Evolutionary conservation across 1,140 invertebrate species (phyloP).

Genomic region (Drosophila sp.): DNA sequence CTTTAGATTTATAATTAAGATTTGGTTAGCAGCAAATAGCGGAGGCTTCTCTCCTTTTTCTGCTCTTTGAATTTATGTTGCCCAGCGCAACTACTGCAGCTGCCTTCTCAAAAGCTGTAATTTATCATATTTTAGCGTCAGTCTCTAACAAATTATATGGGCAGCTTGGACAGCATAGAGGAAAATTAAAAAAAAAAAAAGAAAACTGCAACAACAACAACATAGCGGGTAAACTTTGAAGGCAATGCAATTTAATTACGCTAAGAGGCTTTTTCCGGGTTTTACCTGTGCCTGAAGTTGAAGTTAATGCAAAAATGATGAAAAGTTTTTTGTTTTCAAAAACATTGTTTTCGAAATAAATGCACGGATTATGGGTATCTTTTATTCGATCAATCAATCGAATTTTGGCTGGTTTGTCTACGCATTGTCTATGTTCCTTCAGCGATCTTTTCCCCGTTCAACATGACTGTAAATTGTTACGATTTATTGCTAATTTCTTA

Average conservation of each 20-base stretch:
- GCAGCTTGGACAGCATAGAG: slow-evolving; percentile 17
- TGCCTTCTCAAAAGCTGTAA: slow-evolving; percentile 49
- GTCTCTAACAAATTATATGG: slow-evolving; percentile 54
- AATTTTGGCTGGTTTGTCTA: too few relatives aligned
- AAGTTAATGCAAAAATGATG: neutral
- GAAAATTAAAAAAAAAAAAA: neutral
- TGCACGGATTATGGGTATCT: neutral
- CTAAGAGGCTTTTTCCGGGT: slow-evolving; percentile 26
- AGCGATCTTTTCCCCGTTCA: too few relatives aligned
- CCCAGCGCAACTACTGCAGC: slow-evolving; percentile 53
- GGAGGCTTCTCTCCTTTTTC: slow-evolving; percentile 41
- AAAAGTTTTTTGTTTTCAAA: neutral
- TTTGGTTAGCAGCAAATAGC: slow-evolving; percentile 76
- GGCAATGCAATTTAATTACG: slow-evolving; percentile 66
- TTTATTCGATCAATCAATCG: neutral
- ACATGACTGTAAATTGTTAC: too few relatives aligned
- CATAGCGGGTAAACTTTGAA: slow-evolving; percentile 40
- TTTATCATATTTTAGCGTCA: slow-evolving; percentile 72
- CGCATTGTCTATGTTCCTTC: too few relatives aligned
- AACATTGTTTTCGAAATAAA: neutral
- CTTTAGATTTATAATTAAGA: slow-evolving; percentile 82
- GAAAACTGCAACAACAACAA: slow-evolving; percentile 1
- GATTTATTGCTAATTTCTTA: too few relatives aligned
- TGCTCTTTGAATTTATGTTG: slow-evolving; percentile 43
- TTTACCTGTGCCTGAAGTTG: slow-evolving; percentile 25